Base-by-base conservation (phyloP, 2,797 vertebrate species). In the Alauda arvensis region DNA sequence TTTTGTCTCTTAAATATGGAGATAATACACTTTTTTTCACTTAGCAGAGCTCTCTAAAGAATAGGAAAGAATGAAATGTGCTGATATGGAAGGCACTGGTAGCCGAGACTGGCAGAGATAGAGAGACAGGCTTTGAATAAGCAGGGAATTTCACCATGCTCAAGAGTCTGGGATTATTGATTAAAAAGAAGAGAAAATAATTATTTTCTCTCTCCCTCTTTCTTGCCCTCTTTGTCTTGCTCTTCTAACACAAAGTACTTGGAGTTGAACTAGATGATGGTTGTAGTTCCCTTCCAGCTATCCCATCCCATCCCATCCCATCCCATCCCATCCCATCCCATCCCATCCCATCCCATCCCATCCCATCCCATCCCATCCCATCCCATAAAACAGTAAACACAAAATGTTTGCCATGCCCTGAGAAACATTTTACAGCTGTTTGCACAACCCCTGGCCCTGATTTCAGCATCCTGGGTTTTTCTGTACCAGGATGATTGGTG, bases 11-110 rank as follows among this genome's bases (percentile, higher is more conserved):
- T 72, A 76, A 88, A 48, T 76, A 57, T 16, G 43, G 77, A 76
- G 85, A 81, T 85, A 90, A 77, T 87, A 70, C 25, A 63, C 70
- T 56, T 67, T 83, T 71, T 71, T 59, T 67, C 31, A 57, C 77
- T 40, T 75, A 39, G 11, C 39, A 69, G 29, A 34, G 17, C 29
- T 89, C 83, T 88, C 83, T 48, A 55, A 84, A 79, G 33, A 69
- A 40, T 70, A 75, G 60, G 13, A 78, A 83, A 87, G 67, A 94
- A 59, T 67, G 66, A 92, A 91, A 81, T 0, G 1, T 24, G 57
- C 49, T 90, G 82, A 77, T 90, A 81, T 91, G 55, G 37, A 66
- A 29, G 4, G 4, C 83, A 76, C 60, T 77, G 10, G 33, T 78
- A 71, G 55, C 59, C 0, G 0, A 89, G 67, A 68, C 0, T 6